Conservation (phyloP, 1,140 invertebrate species). For the Macrocentrus cingulum region DNA sequence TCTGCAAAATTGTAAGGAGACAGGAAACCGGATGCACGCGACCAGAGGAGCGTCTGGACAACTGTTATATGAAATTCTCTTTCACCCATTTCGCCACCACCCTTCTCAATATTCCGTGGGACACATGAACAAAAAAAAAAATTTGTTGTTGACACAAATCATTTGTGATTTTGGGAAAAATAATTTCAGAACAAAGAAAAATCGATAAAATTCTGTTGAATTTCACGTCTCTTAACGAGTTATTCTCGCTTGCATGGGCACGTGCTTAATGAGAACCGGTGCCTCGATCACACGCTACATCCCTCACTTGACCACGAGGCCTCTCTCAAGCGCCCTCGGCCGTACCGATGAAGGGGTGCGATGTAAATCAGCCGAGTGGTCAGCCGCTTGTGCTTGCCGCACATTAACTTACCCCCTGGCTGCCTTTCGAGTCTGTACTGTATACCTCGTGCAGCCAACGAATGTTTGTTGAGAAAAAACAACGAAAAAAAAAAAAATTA, state of each 20-base stretch:
- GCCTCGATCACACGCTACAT: conserved; percentile 33
- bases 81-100: neutral
- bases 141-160: too few relatives aligned
- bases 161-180: too few relatives aligned
- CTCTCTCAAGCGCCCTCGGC: conserved; percentile 17
- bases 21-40: conserved; percentile 53
- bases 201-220: too few relatives aligned
- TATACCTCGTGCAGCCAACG: too few relatives aligned
- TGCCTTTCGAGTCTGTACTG: neutral
- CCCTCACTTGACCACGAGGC: conserved; percentile 33
- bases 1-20: conserved; percentile 51
- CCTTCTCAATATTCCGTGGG: conserved; percentile 13
- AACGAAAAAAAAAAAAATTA: neutral
- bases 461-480: neutral
- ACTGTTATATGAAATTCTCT: conserved; percentile 23
- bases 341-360: conserved; percentile 31
- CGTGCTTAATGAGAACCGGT: conserved; percentile 35
- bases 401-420: conserved; percentile 35
- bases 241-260: neutral
- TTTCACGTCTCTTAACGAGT: too few relatives aligned
- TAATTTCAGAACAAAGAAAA: too few relatives aligned
- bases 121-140: conserved; percentile 32
- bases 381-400: conserved; percentile 33
- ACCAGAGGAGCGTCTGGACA: conserved; percentile 51
- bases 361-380: conserved; percentile 39